These are phyloP conservation scores for Pteropus alecto DNA, from an alignment of 2,113 vertebrate species.

Conservation along the genomic window DNA sequence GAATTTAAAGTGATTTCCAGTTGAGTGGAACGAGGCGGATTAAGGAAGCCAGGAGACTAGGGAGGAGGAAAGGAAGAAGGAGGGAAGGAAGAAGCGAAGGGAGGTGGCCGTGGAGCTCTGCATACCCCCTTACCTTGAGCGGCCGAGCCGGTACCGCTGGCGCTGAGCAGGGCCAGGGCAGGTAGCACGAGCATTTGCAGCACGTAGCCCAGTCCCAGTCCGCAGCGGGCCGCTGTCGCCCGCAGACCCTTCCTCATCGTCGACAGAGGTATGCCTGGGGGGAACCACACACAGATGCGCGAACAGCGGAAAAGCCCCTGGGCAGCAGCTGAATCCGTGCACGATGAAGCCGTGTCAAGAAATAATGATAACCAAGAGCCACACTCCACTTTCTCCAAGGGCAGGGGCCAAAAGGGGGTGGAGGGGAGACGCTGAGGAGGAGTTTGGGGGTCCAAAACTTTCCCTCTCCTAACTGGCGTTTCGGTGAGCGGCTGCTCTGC, in stretches of 20 bases:
- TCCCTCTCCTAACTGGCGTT: background rate
- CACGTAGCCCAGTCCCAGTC: conserved; percentile 87
- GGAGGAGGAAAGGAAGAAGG: background rate
- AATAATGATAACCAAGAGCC: background rate
- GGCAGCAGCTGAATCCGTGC: conserved; percentile 29
- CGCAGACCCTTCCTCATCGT: conserved; percentile 90
- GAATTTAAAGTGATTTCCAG: conserved; percentile 28
- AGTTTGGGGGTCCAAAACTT: conserved; percentile 65
- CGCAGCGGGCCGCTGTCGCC: conserved; percentile 86
- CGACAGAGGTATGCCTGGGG: conserved; percentile 62
- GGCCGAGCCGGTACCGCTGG: conserved; percentile 84
- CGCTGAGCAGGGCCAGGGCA: conserved; percentile 88
- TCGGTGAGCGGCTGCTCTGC: conserved; percentile 5
- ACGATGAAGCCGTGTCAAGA: conserved; percentile 1
- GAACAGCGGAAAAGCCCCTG: background rate
- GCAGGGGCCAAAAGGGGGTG: conserved; percentile 52
- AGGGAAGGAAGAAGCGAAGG: background rate
- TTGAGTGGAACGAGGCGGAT: background rate
- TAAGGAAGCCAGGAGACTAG: background rate
- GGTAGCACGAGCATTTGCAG: conserved; percentile 88
- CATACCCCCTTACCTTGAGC: conserved; percentile 89
- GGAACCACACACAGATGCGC: background rate
- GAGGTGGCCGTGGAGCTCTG: background rate
- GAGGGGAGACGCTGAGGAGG: conserved; percentile 60
- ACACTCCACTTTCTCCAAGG: conserved; percentile 70